Evolutionary conservation across 2,113 vertebrate species (phyloP).

Genomic region (Penelope pileata): DNA sequence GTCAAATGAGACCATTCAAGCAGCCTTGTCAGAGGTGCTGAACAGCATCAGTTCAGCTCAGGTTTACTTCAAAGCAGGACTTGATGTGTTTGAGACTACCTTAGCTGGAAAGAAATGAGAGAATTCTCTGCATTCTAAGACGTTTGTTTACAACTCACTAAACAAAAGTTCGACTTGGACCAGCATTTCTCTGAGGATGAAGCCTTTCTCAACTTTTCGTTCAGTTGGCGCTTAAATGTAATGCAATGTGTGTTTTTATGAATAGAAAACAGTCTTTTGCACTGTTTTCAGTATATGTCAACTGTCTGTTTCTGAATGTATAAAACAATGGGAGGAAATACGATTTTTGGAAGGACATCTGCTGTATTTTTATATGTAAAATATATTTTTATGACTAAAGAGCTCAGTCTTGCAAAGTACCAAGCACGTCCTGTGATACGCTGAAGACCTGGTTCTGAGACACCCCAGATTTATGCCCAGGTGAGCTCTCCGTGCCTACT

Average conservation of each 20-base stretch:
- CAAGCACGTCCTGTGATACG: neutral
- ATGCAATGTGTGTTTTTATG: slow-evolving; percentile 32
- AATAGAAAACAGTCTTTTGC: slow-evolving; percentile 71
- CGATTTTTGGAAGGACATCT: slow-evolving; percentile 68
- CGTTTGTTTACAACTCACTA: slow-evolving; percentile 73
- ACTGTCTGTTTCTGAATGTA: slow-evolving; percentile 65
- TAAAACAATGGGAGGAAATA: slow-evolving; percentile 54
- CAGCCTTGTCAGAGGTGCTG: slow-evolving; percentile 81
- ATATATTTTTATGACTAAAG: slow-evolving; percentile 13
- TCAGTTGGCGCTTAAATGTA: slow-evolving; percentile 55
- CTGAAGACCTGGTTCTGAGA: neutral
- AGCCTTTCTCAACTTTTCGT: slow-evolving; percentile 50
- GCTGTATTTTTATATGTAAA: slow-evolving; percentile 73
- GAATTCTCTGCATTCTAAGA: slow-evolving; percentile 52
- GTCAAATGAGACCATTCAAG: slow-evolving; percentile 81
- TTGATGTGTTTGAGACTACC: slow-evolving; percentile 88
- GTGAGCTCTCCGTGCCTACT: neutral
- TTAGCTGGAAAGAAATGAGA: slow-evolving; percentile 77
- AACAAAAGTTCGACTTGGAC: slow-evolving; percentile 56
- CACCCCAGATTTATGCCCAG: neutral
- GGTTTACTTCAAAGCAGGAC: slow-evolving; percentile 86
- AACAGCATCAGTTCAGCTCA: slow-evolving; percentile 87
- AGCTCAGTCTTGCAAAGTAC: neutral
- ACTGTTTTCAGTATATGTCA: slow-evolving; percentile 66
- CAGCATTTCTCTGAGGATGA: slow-evolving; percentile 59